phyloP scores from a whole-genome alignment of 2,113 vertebrate genomes.

The Apus apus region DNA sequence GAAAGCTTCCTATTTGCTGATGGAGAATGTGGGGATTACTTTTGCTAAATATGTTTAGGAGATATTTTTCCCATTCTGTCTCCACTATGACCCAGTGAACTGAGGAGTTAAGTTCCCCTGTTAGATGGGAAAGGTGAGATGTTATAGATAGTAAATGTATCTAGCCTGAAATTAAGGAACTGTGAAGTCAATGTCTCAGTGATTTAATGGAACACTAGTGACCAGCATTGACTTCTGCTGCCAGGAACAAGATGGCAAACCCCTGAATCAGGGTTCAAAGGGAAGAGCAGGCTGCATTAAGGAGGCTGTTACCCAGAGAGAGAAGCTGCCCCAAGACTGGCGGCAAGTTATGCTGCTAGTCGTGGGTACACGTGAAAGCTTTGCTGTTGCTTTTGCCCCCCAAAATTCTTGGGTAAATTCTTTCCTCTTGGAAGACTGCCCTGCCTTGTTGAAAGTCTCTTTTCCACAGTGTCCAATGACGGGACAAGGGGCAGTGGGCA shows the following conservation, averaged over 20 bases:
- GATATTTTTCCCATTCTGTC: neutral
- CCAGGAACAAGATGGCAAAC: neutral
- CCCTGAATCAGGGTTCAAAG: neutral
- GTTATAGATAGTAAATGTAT: neutral
- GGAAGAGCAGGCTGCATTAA: neutral
- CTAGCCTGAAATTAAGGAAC: neutral
- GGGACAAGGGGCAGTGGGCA: too few relatives aligned
- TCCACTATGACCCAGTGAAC: neutral
- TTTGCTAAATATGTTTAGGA: neutral
- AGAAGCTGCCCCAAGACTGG: neutral
- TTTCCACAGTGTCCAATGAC: too few relatives aligned
- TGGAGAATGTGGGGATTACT: neutral
- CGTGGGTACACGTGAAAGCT: neutral
- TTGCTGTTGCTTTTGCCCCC: neutral
- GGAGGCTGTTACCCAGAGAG: neutral
- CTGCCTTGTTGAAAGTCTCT: neutral
- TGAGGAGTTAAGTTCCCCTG: neutral
- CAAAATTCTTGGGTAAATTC: neutral
- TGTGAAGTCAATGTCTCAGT: neutral
- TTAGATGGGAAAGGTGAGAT: neutral
- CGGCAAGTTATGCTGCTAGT: neutral
- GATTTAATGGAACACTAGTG: neutral
- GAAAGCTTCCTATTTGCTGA: neutral
- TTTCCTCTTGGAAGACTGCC: neutral
- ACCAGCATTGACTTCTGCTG: neutral